These are phyloP conservation scores for Agrotis ipsilon DNA, from an alignment of 2,888 invertebrate genomes.

Conservation along the genomic window DNA sequence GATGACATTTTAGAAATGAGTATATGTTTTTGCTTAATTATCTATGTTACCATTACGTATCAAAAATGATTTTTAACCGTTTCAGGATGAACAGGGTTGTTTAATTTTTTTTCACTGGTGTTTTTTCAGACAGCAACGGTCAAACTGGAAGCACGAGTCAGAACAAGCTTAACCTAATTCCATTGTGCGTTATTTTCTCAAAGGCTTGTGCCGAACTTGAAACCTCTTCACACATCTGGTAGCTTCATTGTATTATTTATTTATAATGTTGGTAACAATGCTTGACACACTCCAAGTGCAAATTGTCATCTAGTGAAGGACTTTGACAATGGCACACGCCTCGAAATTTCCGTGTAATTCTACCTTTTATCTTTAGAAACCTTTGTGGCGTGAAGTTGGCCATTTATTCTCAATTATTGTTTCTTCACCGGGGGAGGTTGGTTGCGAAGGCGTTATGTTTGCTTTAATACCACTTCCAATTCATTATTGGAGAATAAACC, in stretches of 20 bases:
- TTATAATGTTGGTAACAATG: constrained; percentile 85
- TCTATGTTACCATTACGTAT: neutral
- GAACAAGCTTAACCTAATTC: constrained; percentile 66
- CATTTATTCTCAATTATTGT: constrained; percentile 88
- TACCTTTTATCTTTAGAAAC: constrained; percentile 84
- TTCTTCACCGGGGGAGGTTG: constrained; percentile 80
- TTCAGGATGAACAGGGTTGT: neutral
- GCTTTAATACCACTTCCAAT: constrained; percentile 80
- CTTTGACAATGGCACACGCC: constrained; percentile 85
- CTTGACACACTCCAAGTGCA: constrained; percentile 83
- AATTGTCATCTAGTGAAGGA: constrained; percentile 88
- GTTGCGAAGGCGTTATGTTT: constrained; percentile 86
- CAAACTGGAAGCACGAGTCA: constrained; percentile 48
- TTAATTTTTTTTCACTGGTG: neutral
- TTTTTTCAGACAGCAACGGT: constrained; percentile 37
- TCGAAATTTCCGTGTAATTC: constrained; percentile 89
- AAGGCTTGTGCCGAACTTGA: constrained; percentile 75
- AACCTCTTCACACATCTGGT: constrained; percentile 81
- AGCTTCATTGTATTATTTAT: constrained; percentile 85
- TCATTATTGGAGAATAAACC: constrained; percentile 59
- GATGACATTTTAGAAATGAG: neutral
- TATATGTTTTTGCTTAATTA: neutral
- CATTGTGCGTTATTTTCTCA: constrained; percentile 61
- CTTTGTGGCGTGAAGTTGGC: constrained; percentile 86
- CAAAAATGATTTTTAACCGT: no score